A percentile compares a stretch with the other conserved stretches of the same genome.
Evolutionary conservation across 2,113 vertebrate genomes (phyloP).

Genomic region (Misgurnus mizolepis): DNA sequence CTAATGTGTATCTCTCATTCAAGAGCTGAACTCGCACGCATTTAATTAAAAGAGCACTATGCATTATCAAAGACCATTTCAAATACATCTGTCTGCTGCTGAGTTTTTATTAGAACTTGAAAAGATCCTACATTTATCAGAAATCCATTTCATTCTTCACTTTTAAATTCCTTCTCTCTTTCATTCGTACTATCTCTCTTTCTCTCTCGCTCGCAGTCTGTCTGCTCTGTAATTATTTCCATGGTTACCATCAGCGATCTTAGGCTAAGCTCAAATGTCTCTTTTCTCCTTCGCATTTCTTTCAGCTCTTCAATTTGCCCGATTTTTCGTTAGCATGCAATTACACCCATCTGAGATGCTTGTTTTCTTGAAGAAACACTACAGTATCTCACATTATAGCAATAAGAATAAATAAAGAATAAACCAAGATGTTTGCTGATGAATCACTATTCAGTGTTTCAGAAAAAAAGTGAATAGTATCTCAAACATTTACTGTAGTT

Average conservation of each 20-base stretch:
- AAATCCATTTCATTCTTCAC: not conserved
- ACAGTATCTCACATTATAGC: not conserved
- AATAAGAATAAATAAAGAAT: not conserved
- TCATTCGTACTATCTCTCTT: constrained; percentile 37
- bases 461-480: not conserved
- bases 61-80: not conserved
- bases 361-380: constrained; percentile 13
- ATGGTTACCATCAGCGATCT: constrained; percentile 80
- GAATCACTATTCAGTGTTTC: not conserved
- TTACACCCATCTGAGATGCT: constrained; percentile 48
- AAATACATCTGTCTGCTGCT: not conserved
- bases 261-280: constrained; percentile 70
- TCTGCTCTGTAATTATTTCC: constrained; percentile 81
- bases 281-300: constrained; percentile 65
- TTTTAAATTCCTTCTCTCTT: constrained; percentile 41
- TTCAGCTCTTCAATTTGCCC: constrained; percentile 43
- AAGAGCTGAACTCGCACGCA: not conserved
- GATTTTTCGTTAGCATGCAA: constrained; percentile 55
- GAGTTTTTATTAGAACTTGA: constrained; percentile 7
- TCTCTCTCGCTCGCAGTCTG: constrained; percentile 57
- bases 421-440: not conserved
- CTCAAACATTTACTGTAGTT: not conserved
- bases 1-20: not conserved
- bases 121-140: not conserved
- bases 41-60: constrained; percentile 22